These are phyloP conservation scores for Nineta flava DNA, from an alignment of 2,888 invertebrate species.

Conservation along the genomic window DNA sequence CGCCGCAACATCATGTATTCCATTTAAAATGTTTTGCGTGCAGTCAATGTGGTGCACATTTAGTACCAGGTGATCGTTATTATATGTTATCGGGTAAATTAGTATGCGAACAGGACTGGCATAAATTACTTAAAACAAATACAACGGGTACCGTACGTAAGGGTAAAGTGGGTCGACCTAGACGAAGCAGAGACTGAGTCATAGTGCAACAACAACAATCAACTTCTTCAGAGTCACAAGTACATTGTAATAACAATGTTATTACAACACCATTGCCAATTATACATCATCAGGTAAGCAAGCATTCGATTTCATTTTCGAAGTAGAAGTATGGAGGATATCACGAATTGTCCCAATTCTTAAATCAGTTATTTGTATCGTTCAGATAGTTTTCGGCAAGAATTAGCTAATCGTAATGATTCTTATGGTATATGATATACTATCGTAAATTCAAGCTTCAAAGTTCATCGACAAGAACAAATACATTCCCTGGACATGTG, in stretches of 20 bases:
- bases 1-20: conserved; percentile 58
- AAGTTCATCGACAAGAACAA: too few relatives aligned
- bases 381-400: too few relatives aligned
- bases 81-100: conserved; percentile 80
- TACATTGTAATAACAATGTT: not conserved
- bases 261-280: not conserved
- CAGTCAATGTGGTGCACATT: conserved; percentile 79
- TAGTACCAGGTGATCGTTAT: conserved; percentile 80
- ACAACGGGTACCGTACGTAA: conserved; percentile 53
- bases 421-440: too few relatives aligned
- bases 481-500: too few relatives aligned
- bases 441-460: too few relatives aligned
- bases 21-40: conserved; percentile 93
- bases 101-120: conserved; percentile 92
- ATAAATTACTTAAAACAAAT: conserved; percentile 62
- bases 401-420: too few relatives aligned
- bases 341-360: too few relatives aligned
- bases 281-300: conserved; percentile 2
- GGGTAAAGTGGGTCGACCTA: conserved; percentile 78
- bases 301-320: too few relatives aligned
- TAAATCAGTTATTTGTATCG: too few relatives aligned
- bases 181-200: conserved; percentile 78
- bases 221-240: not conserved
- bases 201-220: conserved; percentile 13
- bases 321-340: not conserved